These are phyloP conservation scores for Platyscapa corneri DNA, from an alignment of 1,140 invertebrate genomes.

Conservation along the genomic window DNA sequence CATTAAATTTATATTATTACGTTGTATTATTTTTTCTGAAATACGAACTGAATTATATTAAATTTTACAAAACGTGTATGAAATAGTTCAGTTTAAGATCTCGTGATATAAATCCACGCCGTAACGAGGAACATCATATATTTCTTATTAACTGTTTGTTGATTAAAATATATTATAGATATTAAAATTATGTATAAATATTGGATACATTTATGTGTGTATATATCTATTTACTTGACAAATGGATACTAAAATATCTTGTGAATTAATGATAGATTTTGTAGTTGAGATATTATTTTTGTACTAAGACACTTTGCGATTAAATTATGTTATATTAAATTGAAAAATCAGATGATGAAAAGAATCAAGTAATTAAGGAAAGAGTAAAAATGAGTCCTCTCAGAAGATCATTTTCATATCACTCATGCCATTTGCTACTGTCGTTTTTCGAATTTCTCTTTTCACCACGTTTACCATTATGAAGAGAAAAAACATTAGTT, in stretches of 20 bases:
- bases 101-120: background rate
- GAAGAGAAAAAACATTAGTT: background rate
- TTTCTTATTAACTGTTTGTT: too few species aligned
- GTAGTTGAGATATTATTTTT: too few species aligned
- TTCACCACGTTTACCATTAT: background rate
- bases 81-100: background rate
- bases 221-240: too few species aligned
- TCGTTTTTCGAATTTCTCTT: background rate
- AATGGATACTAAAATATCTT: too few species aligned
- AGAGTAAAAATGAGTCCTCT: background rate
- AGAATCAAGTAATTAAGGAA: background rate
- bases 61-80: background rate
- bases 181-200: too few species aligned
- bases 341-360: background rate
- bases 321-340: too few species aligned
- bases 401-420: background rate
- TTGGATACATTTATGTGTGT: too few species aligned
- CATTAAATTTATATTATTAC: conserved; percentile 20
- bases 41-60: background rate
- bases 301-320: too few species aligned
- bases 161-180: too few species aligned
- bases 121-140: background rate
- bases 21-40: conserved; percentile 15
- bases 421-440: background rate
- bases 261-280: too few species aligned